These are phyloP conservation scores for Coelinius sp. DNA, from an alignment of 2,888 invertebrate genomes.

Conservation along the genomic window DNA sequence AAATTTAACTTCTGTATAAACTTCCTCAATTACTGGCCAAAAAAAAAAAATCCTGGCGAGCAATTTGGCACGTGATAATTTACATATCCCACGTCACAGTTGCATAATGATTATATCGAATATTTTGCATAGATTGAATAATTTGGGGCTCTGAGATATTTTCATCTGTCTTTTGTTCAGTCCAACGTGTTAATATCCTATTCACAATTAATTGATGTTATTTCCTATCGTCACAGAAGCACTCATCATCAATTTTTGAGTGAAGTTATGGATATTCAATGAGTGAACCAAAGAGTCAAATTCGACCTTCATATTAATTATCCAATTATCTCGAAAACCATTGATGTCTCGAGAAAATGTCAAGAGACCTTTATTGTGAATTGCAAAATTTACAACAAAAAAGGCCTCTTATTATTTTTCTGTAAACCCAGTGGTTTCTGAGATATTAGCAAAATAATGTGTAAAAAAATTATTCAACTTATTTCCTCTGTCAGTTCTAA, in stretches of 20 bases:
- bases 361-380: too few relatives aligned
- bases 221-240: background rate
- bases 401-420: background rate
- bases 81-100: constrained; percentile 26
- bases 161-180: constrained; percentile 35
- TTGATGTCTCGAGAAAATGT: too few relatives aligned
- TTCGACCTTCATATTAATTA: too few relatives aligned
- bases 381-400: background rate
- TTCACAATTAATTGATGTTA: background rate
- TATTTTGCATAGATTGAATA: constrained; percentile 20
- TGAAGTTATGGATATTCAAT: too few relatives aligned
- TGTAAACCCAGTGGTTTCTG: background rate
- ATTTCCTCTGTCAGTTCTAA: background rate
- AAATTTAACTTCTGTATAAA: background rate
- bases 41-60: background rate
- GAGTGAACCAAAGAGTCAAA: too few relatives aligned
- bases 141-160: constrained; percentile 45
- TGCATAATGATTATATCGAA: constrained; percentile 41
- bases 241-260: too few relatives aligned
- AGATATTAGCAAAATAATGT: background rate
- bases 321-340: too few relatives aligned
- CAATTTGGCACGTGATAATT: constrained; percentile 11
- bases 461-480: background rate
- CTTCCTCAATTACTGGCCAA: background rate
- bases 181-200: background rate